Base-by-base conservation (phyloP, 1,140 invertebrate species). In the Leucophenga varia region DNA sequence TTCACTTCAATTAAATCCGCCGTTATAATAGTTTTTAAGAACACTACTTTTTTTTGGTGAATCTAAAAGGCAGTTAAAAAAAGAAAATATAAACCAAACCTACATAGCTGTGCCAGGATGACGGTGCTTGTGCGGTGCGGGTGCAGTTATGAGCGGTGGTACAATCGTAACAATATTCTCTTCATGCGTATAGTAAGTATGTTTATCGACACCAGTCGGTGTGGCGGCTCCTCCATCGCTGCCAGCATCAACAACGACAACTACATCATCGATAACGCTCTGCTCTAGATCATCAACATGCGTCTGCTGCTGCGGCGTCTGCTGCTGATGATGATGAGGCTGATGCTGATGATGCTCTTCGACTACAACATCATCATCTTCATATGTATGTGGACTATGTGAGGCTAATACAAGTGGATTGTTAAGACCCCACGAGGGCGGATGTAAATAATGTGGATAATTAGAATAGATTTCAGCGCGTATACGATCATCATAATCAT, bases 391-490 rank as follows among this genome's bases (percentile, higher is more conserved):
- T 3, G 69, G 69, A 48, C 69, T 72, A 32, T 72, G 69, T 13
- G 69, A 72, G 43, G 69, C 69, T n/a, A 72, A 55, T 18, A 72
- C 69, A 40, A 72, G 18, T 8, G 69, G 69, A 54, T 72, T 72
- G 56, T 72, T 72, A 12, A 72, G 63, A 19, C 69, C 69, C 69
- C 69, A 72, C 37, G 69, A 72, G 10, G 69, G 69, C 20, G 69
- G 69, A 50, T 72, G 69, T 38, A 72, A 47, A 54, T 72, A 72
- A 55, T 72, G 69, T 38, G 69, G 69, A 52, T 72, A 72, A 53
- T 69, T 72, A 43, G 69, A 72, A 64, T 72, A 72, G 52, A 72
- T 72, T 64, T 72, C 69, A 17, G 69, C 69, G 40, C 69, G 55
- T 59, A 72, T 72, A 34, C 69, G 69, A 59, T 72, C 69, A 46